Base-by-base conservation (phyloP, 2,797 vertebrate genomes). In the Galaxias olidus region DNA sequence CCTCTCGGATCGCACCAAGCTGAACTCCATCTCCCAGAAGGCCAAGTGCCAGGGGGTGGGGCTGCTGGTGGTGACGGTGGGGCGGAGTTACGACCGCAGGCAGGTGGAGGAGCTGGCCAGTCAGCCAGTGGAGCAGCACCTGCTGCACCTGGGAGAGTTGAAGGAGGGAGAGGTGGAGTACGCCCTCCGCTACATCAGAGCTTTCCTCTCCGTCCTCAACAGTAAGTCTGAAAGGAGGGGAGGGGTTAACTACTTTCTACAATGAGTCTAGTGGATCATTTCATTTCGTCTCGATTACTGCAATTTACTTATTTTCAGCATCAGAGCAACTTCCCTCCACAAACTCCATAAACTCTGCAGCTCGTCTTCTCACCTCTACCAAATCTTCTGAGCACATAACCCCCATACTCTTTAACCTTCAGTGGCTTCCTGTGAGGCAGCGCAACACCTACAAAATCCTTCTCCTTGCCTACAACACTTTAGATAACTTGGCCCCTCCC, bases 31-130 rank as follows among this genome's bases (percentile, higher is more conserved):
- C 56, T 83, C 94, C 48, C 82, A 72, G 0, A 83, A 86, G 79
- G 93, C 91, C 56, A 93, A 93, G 73, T 96, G 95, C 65, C 85
- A 90, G 59, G 95, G 93, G 1, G 86, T 95, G 76, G 87, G 89
- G 0, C 0, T 96, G 68, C 93, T 96, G 10, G 90, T 91, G 61
- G 74, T 96, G 73, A 90, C 87, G 0, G 82, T 96, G 17, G 93
- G 94, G 1, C 68, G 69, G 0, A 70, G 78, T 0, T 79, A 92
- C 40, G 89, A 78, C 66, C 83, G 78, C n/a, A 67, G 12, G 0
- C 81, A 96, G 66, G 81, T 93, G 80, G 84, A 88, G 66, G 76
- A 61, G 4, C 68, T 95, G 67, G 92, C 89, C 18, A 93, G 94
- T 42, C 1, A 4, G 0, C 95, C 94, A 0, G 15, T 70, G 0